A percentile compares a stretch with the other conserved stretches of the same genome.
Evolutionary conservation across 2,797 vertebrate species (phyloP).

Genomic region (Tachyglossus aculeatus): DNA sequence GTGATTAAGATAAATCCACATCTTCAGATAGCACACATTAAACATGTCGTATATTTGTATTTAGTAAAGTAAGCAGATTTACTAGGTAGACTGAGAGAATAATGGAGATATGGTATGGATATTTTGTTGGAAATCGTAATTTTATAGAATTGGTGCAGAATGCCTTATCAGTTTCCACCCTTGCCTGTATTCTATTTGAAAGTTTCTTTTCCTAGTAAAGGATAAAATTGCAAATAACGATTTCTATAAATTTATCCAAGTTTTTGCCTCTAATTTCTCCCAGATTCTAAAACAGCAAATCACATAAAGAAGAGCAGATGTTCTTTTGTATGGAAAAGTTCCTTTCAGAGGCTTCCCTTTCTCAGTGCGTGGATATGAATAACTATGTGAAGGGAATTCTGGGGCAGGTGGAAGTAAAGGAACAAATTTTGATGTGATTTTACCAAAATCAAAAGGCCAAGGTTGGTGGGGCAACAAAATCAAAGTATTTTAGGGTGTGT

Average conservation of each 20-base stretch:
- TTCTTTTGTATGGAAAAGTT: neutral
- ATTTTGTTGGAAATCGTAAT: too few relatives aligned
- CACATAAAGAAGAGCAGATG: slow-evolving; percentile 12
- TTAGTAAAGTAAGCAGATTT: too few relatives aligned
- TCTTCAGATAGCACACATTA: too few relatives aligned
- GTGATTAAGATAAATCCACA: too few relatives aligned
- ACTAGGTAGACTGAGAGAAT: too few relatives aligned
- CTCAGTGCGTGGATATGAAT: neutral
- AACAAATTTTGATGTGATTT: slow-evolving; percentile 28
- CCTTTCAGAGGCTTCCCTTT: neutral
- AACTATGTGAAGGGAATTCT: neutral
- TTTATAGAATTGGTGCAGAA: too few relatives aligned
- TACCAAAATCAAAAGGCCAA: neutral
- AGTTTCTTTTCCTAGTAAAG: slow-evolving; percentile 25
- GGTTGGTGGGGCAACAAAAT: slow-evolving; percentile 9
- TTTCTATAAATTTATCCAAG: slow-evolving; percentile 1
- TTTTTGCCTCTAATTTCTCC: neutral
- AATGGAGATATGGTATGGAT: too few relatives aligned
- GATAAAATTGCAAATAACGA: neutral
- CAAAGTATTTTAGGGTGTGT: neutral
- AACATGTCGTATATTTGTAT: too few relatives aligned
- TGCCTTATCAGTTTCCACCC: too few relatives aligned
- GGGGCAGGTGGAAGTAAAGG: neutral
- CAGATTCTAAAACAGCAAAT: neutral
- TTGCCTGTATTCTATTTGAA: neutral